Evolutionary conservation across 2,113 vertebrate genomes (phyloP).

Genomic region (Hipposideros armiger): DNA sequence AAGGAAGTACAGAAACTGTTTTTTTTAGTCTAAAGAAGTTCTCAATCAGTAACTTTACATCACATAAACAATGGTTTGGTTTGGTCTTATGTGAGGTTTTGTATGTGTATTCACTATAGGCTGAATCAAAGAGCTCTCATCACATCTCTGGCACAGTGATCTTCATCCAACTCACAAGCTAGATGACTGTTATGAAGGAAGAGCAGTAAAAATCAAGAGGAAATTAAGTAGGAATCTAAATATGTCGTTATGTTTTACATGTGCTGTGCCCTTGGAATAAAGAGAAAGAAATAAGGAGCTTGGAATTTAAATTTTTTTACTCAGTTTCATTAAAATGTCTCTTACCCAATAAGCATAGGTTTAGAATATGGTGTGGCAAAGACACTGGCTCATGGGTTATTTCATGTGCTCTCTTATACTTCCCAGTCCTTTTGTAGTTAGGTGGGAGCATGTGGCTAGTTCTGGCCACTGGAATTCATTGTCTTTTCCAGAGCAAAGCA

Average conservation of each 20-base stretch:
- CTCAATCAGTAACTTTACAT: neutral
- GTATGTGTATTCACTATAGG: neutral
- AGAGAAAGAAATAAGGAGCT: neutral
- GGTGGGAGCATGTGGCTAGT: neutral
- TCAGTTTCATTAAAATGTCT: constrained; percentile 38
- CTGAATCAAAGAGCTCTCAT: neutral
- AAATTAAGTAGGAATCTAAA: neutral
- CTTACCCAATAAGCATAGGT: neutral
- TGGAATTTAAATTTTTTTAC: neutral
- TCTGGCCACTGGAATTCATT: neutral
- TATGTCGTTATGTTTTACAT: neutral
- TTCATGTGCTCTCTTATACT: neutral
- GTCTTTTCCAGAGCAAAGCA: neutral
- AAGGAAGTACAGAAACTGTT: neutral
- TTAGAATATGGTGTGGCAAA: neutral
- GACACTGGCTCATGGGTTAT: neutral
- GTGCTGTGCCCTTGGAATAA: neutral
- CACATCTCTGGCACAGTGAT: neutral
- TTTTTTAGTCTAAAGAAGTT: constrained; percentile 2
- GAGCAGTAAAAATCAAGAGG: neutral
- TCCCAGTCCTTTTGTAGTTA: neutral
- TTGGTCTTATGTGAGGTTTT: neutral
- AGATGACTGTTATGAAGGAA: neutral
- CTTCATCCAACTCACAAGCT: neutral
- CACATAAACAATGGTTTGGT: neutral